A percentile compares a stretch with the other conserved stretches of the same genome.
Evolutionary conservation across 2,888 invertebrate genomes (phyloP).

Genomic region (Oscheius sp.): DNA sequence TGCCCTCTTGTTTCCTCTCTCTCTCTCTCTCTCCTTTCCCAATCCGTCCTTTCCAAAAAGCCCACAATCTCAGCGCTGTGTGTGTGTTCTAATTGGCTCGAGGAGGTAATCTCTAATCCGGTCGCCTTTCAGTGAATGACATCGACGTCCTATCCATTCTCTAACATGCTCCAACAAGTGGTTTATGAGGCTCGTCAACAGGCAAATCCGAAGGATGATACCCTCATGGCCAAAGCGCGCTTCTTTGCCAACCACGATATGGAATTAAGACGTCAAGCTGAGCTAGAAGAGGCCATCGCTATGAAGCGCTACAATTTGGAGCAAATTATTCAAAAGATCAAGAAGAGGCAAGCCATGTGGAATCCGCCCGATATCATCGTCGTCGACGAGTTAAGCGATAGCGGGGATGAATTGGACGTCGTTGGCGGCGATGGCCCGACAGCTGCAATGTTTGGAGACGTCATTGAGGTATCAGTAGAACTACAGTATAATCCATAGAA

Average conservation of each 20-base stretch:
- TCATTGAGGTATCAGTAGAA: neutral
- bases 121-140: neutral
- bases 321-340: constrained; percentile 4
- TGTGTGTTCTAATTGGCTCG: too few species aligned
- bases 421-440: constrained; percentile 11
- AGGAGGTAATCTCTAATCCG: too few species aligned
- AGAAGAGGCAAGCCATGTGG: neutral
- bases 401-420: constrained; percentile 18
- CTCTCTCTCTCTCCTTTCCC: constrained; percentile 1
- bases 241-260: neutral
- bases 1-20: too few species aligned
- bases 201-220: neutral
- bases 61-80: too few species aligned
- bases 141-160: neutral
- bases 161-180: constrained; percentile 13
- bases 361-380: neutral
- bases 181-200: constrained; percentile 10
- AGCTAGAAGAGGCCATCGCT: neutral
- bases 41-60: too few species aligned
- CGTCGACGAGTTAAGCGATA: neutral
- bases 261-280: neutral
- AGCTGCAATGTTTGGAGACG: neutral
- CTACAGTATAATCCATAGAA: too few species aligned
- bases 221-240: neutral
- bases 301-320: constrained; percentile 15